Conservation (phyloP, 2,888 invertebrate species). For the Gastracanthus pulcherrimus region DNA sequence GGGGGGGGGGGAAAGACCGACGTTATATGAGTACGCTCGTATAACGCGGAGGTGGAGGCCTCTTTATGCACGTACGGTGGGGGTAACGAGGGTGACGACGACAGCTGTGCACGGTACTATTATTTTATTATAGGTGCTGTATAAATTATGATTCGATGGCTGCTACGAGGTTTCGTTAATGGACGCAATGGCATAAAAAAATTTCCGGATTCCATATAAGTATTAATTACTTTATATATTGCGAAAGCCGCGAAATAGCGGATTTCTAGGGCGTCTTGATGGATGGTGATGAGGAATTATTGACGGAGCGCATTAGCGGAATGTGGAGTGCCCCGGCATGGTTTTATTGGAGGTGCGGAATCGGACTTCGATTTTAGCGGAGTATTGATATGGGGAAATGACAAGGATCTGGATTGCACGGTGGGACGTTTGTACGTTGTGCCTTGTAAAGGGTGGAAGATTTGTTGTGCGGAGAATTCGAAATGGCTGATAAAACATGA, state of each 20-base stretch:
- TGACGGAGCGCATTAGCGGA: background rate
- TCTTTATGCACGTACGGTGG: background rate
- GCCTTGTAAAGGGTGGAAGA: no score
- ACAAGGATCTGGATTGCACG: no score
- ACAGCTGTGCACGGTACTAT: background rate
- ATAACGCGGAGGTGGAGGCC: background rate
- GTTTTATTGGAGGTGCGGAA: background rate
- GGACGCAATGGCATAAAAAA: background rate
- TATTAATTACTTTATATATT: conserved; percentile 28
- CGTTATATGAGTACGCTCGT: background rate
- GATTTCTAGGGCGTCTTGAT: background rate
- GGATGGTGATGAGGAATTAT: background rate
- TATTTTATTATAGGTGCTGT: conserved; percentile 34
- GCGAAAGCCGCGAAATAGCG: background rate
- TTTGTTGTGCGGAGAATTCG: no score
- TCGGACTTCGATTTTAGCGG: background rate
- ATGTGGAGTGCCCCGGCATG: no score
- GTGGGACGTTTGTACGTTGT: no score
- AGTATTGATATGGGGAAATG: no score
- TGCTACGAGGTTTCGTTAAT: background rate
- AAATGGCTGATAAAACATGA: no score
- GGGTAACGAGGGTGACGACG: background rate
- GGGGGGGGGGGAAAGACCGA: background rate
- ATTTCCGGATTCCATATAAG: conserved; percentile 30
- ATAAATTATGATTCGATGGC: conserved; percentile 39